Evolutionary conservation across 2,113 vertebrate genomes (phyloP).

Genomic region (Reinhardtius hippoglossoides): DNA sequence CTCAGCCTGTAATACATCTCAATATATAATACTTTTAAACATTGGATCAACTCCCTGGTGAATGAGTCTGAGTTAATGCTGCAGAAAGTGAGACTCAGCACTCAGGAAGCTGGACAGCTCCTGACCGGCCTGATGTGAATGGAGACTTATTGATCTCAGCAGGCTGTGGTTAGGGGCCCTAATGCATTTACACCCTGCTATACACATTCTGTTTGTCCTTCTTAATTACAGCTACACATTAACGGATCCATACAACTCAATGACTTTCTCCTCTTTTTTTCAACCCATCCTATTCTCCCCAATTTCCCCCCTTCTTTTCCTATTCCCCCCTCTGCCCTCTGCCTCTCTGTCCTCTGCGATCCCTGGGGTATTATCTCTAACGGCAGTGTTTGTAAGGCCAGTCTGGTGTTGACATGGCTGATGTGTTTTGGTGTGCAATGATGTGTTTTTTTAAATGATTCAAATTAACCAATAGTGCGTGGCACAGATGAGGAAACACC

Average conservation of each 20-base stretch:
- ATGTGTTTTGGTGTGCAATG: constrained; percentile 51
- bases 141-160: constrained; percentile 76
- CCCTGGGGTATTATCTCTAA: constrained; percentile 72
- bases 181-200: constrained; percentile 70
- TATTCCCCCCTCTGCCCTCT: constrained; percentile 26
- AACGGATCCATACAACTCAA: constrained; percentile 67
- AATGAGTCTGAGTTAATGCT: not conserved
- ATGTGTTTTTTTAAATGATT: constrained; percentile 71
- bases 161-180: constrained; percentile 53
- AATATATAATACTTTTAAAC: not conserved
- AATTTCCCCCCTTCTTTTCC: constrained; percentile 14
- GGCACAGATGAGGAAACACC: constrained; percentile 29
- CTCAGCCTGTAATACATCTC: not conserved
- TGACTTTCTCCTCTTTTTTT: constrained; percentile 51
- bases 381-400: constrained; percentile 66
- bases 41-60: constrained; percentile 18
- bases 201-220: constrained; percentile 68
- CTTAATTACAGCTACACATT: constrained; percentile 73
- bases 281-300: constrained; percentile 25
- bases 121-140: constrained; percentile 65
- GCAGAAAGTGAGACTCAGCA: constrained; percentile 58
- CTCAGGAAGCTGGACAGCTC: constrained; percentile 70
- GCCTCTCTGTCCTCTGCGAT: constrained; percentile 57
- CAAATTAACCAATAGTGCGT: constrained; percentile 70
- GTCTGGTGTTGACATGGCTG: constrained; percentile 66